These are phyloP conservation scores for Choloepus didactylus DNA, from an alignment of 2,797 vertebrate species.

Conservation along the genomic window DNA sequence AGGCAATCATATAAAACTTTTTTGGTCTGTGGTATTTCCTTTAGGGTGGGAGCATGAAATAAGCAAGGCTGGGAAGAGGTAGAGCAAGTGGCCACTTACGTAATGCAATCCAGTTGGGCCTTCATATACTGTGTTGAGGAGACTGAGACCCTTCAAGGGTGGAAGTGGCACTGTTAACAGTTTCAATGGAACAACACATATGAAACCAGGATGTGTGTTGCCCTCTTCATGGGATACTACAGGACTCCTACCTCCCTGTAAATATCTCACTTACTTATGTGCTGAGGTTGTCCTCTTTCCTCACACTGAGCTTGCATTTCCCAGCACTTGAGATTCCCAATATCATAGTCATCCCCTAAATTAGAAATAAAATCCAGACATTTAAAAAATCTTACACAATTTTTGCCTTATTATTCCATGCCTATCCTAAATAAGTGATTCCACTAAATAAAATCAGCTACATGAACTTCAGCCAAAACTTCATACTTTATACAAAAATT, in stretches of 20 bases:
- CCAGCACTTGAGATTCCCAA: background rate
- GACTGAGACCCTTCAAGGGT: background rate
- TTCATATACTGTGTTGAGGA: background rate
- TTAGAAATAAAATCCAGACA: slow-evolving; percentile 42
- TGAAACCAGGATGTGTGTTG: background rate
- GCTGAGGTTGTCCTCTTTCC: background rate
- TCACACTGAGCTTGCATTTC: background rate
- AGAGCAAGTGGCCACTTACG: background rate
- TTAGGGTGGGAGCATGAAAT: background rate
- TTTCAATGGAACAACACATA: background rate
- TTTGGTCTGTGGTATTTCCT: background rate
- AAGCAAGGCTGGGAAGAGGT: background rate
- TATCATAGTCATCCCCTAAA: background rate
- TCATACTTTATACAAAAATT: background rate
- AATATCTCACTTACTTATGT: background rate
- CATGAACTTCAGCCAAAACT: background rate
- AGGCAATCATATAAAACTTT: background rate
- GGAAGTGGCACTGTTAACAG: background rate
- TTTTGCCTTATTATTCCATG: background rate
- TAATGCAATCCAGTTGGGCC: background rate
- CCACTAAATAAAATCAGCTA: background rate
- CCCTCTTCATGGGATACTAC: background rate
- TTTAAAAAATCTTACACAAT: background rate
- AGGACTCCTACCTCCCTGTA: background rate
- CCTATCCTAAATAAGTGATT: slow-evolving; percentile 6